Evolutionary conservation across 92 coral and sea anemone genomes (phyloP).

Genomic region (Pocillopora meandrina): DNA sequence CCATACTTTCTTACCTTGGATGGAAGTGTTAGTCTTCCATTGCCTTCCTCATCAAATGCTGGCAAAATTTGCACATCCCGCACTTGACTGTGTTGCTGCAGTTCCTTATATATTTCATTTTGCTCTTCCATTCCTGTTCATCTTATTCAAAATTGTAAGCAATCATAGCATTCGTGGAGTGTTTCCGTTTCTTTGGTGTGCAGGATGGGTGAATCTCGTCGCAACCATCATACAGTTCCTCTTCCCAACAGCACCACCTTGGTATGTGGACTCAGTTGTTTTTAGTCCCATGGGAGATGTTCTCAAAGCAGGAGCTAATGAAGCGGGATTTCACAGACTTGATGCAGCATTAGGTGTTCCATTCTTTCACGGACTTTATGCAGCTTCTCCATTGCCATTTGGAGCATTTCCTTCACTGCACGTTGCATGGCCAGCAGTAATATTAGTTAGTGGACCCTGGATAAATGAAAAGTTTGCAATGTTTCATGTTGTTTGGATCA

Average conservation of each 20-base stretch:
- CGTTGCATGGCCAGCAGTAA: constrained; percentile 98
- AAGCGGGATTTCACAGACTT: constrained; percentile 97
- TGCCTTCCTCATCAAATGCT: constrained; percentile 98
- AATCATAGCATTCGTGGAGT: constrained; percentile 81
- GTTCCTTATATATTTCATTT: constrained; percentile 94
- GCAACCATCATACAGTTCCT: constrained; percentile 89
- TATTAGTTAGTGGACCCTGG: constrained; percentile 99
- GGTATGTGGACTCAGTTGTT: constrained; percentile 99
- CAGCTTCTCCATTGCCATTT: constrained; percentile 99
- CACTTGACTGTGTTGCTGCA: constrained; percentile 95
- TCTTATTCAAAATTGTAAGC: constrained; percentile 81
- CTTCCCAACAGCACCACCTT: constrained; percentile 99
- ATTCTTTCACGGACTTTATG: constrained; percentile 89
- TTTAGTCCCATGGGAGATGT: constrained; percentile 87
- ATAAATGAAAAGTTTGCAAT: constrained; percentile 98
- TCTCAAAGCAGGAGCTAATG: constrained; percentile 89
- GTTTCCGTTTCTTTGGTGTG: constrained; percentile 92
- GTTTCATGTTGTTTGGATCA: constrained; percentile 98
- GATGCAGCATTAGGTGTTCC: constrained; percentile 94
- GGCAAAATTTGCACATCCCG: constrained; percentile 94
- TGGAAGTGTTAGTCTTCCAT: constrained; percentile 94
- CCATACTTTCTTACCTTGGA: constrained; percentile 85
- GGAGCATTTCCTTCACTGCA: constrained; percentile 99
- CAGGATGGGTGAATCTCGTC: constrained; percentile 97
- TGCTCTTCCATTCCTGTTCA: constrained; percentile 87